phyloP scores from a whole-genome alignment of 2,888 invertebrate genomes.

The Invenusta paracnida region DNA sequence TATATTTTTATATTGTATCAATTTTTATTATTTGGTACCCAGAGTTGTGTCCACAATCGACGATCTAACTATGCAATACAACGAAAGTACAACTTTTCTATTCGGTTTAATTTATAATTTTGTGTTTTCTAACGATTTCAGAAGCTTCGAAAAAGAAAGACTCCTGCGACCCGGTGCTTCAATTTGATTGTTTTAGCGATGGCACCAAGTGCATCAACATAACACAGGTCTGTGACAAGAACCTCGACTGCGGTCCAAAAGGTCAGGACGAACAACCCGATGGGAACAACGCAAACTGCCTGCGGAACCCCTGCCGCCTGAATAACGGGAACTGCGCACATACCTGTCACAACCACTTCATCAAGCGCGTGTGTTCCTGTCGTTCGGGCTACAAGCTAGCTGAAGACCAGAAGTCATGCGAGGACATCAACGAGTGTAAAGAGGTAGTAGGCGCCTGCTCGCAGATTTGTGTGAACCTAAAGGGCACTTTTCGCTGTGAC shows the following conservation, averaged over 20 bases:
- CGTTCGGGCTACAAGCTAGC: slow-evolving; percentile 6
- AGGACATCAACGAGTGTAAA: slow-evolving; percentile 37
- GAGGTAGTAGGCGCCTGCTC: neutral
- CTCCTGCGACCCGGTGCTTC: neutral
- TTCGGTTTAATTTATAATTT: no score
- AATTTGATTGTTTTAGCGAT: neutral
- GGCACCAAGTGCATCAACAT: neutral
- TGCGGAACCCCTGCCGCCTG: neutral
- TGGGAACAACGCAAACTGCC: neutral
- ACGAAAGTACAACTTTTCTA: no score
- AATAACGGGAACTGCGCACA: neutral
- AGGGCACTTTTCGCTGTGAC: slow-evolving; percentile 18
- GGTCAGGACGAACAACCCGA: neutral
- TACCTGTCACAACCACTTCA: neutral
- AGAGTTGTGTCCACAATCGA: no score
- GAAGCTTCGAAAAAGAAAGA: neutral
- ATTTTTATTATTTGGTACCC: no score
- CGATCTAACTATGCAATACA: no score
- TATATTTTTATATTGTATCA: no score
- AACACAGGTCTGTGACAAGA: neutral
- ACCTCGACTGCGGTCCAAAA: neutral
- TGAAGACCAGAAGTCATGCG: slow-evolving; percentile 1
- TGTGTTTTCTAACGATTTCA: no score
- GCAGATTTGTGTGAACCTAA: slow-evolving; percentile 35
- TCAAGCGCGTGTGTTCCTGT: slow-evolving; percentile 2